Conservation (phyloP, 2,113 vertebrate species). For the Phalacrocorax pelagicus region DNA sequence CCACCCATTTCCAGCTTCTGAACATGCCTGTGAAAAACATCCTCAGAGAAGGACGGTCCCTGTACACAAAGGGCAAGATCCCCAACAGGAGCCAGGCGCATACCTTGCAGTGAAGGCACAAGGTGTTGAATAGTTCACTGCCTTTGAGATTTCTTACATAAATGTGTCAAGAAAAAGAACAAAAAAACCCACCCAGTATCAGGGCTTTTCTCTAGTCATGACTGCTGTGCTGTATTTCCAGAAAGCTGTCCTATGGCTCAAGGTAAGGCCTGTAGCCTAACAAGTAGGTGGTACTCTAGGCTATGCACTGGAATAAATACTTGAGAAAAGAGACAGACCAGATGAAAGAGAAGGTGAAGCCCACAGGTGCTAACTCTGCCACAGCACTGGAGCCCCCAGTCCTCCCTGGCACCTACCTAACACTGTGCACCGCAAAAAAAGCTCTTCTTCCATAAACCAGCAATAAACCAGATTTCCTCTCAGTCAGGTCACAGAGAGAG, state of each 20-base stretch:
- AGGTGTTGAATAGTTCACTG: background rate
- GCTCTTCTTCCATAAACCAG: background rate
- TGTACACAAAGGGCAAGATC: background rate
- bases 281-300: background rate
- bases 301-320: background rate
- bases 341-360: background rate
- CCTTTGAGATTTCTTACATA: background rate
- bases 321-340: background rate
- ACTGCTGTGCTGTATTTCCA: background rate
- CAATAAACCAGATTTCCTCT: background rate
- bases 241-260: background rate
- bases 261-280: background rate
- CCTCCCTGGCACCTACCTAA: background rate
- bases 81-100: background rate
- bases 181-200: background rate
- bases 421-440: background rate
- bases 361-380: background rate
- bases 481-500: background rate
- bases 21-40: background rate
- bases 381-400: background rate
- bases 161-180: background rate
- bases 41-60: background rate
- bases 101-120: fast-evolving
- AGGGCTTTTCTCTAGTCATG: background rate
- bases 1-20: background rate